Conservation (phyloP, 2,113 vertebrate genomes). For the Brachionichthys hirsutus region DNA sequence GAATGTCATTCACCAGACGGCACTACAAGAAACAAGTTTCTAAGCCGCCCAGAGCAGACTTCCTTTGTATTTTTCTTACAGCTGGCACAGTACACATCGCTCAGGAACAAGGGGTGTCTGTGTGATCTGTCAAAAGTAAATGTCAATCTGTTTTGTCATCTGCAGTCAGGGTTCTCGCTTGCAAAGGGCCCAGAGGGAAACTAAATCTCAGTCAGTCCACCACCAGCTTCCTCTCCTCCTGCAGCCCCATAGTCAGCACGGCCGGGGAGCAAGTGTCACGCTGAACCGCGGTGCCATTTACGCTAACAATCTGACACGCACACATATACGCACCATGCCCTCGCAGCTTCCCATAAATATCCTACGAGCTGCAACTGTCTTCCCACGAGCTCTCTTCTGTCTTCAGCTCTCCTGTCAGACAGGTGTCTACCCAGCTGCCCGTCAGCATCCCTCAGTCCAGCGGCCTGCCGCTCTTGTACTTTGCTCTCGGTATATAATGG, state of each 20-base stretch:
- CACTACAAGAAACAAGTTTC: slow-evolving; percentile 53
- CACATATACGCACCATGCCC: slow-evolving; percentile 55
- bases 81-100: slow-evolving; percentile 57
- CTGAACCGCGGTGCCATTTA: slow-evolving; percentile 63
- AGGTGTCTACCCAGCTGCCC: slow-evolving; percentile 78
- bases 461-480: slow-evolving; percentile 48
- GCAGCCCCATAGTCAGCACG: slow-evolving; percentile 50
- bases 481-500: slow-evolving; percentile 40
- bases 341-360: slow-evolving; percentile 72
- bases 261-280: slow-evolving; percentile 65
- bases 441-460: slow-evolving; percentile 60
- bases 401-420: slow-evolving; percentile 64
- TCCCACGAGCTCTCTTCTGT: slow-evolving; percentile 49
- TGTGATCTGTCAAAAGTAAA: slow-evolving; percentile 74
- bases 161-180: slow-evolving; percentile 57
- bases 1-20: slow-evolving; percentile 51
- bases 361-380: slow-evolving; percentile 62
- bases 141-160: slow-evolving; percentile 75
- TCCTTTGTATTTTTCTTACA: slow-evolving; percentile 41
- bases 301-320: slow-evolving; percentile 60
- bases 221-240: slow-evolving; percentile 60
- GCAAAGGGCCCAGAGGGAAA: slow-evolving; percentile 57
- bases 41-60: slow-evolving; percentile 57
- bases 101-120: slow-evolving; percentile 61
- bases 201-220: slow-evolving; percentile 44